Evolutionary conservation across 2,888 invertebrate species (phyloP), one percentile per base, ranked within the genome.

Genomic region (Athalia rosae): DNA sequence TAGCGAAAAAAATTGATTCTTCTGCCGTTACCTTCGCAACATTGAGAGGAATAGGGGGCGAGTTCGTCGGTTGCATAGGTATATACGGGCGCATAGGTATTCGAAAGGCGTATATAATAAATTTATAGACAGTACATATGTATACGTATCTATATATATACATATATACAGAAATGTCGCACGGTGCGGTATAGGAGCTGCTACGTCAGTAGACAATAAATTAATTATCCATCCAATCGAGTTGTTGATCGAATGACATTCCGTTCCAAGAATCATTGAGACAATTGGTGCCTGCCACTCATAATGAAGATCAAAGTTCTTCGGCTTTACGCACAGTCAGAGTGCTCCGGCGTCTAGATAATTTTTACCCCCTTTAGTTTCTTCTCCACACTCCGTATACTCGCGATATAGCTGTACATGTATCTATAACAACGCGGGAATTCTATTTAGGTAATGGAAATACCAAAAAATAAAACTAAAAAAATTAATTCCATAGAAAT

Each of bases 221-320:
- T 74, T 11, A 74, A 74, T 74, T 74, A 74, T 74, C 74, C 62
- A 61, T 74, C 74, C 62, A 61, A 62, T 74, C 74, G 47, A 48
- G 58, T 74, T 61, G 74, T 74, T 74, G 74, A 74, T 74, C 74
- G 61, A 62, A 61, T 48, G 74, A 74, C 61, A 74, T 74, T 74
- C 74, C 74, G 50, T 74, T 61, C 61, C 61, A 47, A 59, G 61
- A 61, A 74, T 74, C 74, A 74, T 74, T 74, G 74, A 9, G 15
- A 74, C 74, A 74, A 74, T 74, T 74, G 74, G 47, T 50, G 71
- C 71, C 71, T 71, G 71, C 47, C 71, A 71, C 58, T 71, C 71
- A 71, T 59, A 71, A 71, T 71, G 71, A 71, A 71, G 58, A 56
- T 58, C 71, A 11, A 53, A 71, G 71, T 71, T 71, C 58, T 59